A percentile compares a stretch with the other conserved stretches of the same genome.
Conservation (phyloP, 2,113 vertebrate genomes). For the Callionymus lyra region DNA sequence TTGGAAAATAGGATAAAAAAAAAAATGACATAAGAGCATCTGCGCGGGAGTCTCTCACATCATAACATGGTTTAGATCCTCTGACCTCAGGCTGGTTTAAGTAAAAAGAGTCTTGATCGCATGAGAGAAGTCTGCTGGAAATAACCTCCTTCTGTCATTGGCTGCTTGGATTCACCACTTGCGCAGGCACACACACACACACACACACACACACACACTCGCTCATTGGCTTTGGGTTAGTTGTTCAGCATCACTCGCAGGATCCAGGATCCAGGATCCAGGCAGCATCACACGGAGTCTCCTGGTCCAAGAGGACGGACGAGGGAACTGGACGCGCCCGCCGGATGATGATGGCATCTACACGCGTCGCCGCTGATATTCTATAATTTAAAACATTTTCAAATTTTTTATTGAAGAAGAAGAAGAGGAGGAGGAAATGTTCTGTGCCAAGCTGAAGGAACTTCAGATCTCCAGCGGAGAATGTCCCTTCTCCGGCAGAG, state of each 20-base stretch:
- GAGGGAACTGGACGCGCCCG: slow-evolving; percentile 24
- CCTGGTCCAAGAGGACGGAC: background rate
- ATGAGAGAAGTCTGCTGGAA: slow-evolving; percentile 40
- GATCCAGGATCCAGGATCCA: slow-evolving; percentile 4
- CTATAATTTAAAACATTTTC: slow-evolving; percentile 26
- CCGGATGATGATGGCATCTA: slow-evolving; percentile 52
- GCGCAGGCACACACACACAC: slow-evolving; percentile 25
- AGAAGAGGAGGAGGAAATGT: slow-evolving; percentile 69
- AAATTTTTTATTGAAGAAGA: slow-evolving; percentile 11
- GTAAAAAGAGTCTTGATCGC: slow-evolving; percentile 17
- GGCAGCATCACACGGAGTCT: background rate
- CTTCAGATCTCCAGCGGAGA: slow-evolving; percentile 84
- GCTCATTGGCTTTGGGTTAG: slow-evolving; percentile 57
- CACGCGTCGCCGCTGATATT: slow-evolving; percentile 9
- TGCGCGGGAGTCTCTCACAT: too few relatives aligned
- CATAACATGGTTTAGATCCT: too few relatives aligned
- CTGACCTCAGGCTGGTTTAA: slow-evolving; percentile 3
- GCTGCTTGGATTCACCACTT: slow-evolving; percentile 38
- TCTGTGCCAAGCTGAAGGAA: slow-evolving; percentile 93
- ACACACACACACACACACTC: background rate
- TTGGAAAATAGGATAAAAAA: too few relatives aligned
- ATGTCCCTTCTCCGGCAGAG: slow-evolving; percentile 84
- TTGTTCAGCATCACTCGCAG: slow-evolving; percentile 6
- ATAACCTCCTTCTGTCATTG: slow-evolving; percentile 53
- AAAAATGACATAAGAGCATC: too few relatives aligned